Evolutionary conservation across 2,797 vertebrate species (phyloP), one percentile per base, ranked within the genome.

Genomic region (Streptopelia turtur): DNA sequence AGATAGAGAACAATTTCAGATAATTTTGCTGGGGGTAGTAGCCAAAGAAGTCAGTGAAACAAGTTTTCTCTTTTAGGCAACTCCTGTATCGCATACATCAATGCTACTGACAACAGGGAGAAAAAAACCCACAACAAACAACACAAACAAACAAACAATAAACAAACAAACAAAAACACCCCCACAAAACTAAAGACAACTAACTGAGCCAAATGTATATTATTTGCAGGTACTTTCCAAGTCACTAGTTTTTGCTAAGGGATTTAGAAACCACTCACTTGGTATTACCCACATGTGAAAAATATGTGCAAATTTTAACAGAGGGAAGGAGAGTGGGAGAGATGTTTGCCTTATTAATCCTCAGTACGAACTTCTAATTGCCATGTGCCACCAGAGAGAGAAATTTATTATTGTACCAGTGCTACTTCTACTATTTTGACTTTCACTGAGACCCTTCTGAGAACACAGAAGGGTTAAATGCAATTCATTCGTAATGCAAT

Each of bases 41-140:
- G 28, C 37, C 25, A 83, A 89, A 89, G 27, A 5, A 74, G 43
- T 30, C 31, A 60, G 21, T 24, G 82, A 64, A 13, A 45, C 43
- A 45, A 45, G 43, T 45, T 20, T 20, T 20, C 43, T 45, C 43
- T 20, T 45, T 45, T 45, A 45, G 43, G 43, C 18, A 45, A 45
- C 18, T 45, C 11, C 60, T 69, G 3, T 8, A 37, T 25, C 1
- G 0, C 0, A 0, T 25, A 56, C 8, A 18, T 75, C 30, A 65
- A 43, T 12, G 45, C 3, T 41, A 16, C 11, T 20, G 31, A 68
- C 21, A 82, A 66, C 2, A 45, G 0, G 16, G 11, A 24, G n/a
- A 33, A 86, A 61, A 30, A 88, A 41, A 41, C 16, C 41, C 37
- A 37, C 37, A 41, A 41, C 41, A 43, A 43, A 43, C 41, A 43